phyloP scores from a whole-genome alignment of 2,113 vertebrate species.

The Anhinga rufa region DNA sequence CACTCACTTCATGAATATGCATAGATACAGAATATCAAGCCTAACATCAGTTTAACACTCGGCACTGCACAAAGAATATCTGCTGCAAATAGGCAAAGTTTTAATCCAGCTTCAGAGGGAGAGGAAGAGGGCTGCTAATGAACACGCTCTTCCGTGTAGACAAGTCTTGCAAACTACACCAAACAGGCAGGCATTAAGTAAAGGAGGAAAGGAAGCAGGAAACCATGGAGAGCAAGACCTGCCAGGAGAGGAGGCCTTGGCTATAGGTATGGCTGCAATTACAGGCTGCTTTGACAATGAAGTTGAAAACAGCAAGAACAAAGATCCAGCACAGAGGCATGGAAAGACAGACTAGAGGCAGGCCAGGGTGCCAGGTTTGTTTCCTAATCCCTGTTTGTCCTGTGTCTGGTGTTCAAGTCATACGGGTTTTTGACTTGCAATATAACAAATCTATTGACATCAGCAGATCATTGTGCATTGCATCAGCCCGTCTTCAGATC shows the following conservation, averaged over 20 bases:
- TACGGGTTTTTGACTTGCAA: not conserved
- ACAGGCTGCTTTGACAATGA: not conserved
- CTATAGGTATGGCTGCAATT: not conserved
- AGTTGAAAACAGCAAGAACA: not conserved
- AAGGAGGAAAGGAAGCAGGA: not conserved
- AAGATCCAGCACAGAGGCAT: not conserved
- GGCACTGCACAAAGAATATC: not conserved
- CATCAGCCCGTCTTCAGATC: slow-evolving; percentile 20
- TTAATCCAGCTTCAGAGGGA: not conserved
- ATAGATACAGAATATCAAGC: not conserved
- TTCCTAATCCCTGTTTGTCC: not conserved
- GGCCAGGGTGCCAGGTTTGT: not conserved
- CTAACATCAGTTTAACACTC: not conserved
- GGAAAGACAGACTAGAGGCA: not conserved
- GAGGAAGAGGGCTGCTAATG: not conserved
- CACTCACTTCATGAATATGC: not conserved
- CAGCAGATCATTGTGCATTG: slow-evolving; percentile 15
- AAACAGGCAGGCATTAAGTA: not conserved
- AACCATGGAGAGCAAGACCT: not conserved
- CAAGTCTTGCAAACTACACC: not conserved
- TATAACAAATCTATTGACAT: not conserved
- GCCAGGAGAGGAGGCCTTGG: not conserved
- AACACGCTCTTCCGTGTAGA: not conserved
- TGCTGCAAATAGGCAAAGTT: not conserved
- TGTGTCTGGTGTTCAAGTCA: not conserved